Evolutionary conservation across 2,888 invertebrate genomes (phyloP), one percentile per base, ranked within the genome.

Genomic region (Lymantria dispar): DNA sequence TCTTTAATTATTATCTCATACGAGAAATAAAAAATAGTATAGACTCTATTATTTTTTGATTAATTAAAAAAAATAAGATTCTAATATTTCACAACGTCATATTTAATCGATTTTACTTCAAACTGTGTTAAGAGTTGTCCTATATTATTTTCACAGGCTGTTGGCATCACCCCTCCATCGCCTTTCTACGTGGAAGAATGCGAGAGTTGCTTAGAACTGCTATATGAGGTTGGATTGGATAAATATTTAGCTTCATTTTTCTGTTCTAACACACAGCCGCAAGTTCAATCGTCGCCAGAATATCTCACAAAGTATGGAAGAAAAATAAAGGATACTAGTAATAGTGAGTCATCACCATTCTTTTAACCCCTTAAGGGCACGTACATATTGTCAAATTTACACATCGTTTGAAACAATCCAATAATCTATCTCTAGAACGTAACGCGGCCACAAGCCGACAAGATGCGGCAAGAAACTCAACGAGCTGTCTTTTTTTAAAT

Each of bases 111-210:
- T 33, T 33, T 10, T 33, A 33, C 33, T 1, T 33, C 33, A 33
- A 10, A 33, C 9, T 33, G 1, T 7, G 33, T 33, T 7, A 33
- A 10, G 8, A 8, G 3, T 22, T 22, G 22, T 12, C n/a, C 3
- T 3, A 1, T 33, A 37, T 15, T 43, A 38, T 36, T 42, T 45
- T 78, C 79, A 1, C 78, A 94, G 91, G 86, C 93, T 48, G 87
- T 93, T 39, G 93, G 93, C 13, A 85, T 92, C 43, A 92, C 93
- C 36, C 94, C 94, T 0, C 96, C 97, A 0, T 95, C 96, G 54
- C 94, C 95, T 0, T 96, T 97, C 82, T 97, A 97, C 70, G 96
- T 98, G 0, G 97, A 98, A 84, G 98, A 98, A 82, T 97, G 96
- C 46, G 96, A 96, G 78, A 96, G 96, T 57, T 97, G 97, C 1